A percentile compares a stretch with the other conserved stretches of the same genome.
phyloP scores from a whole-genome alignment of 2,113 vertebrate species.

The Trematomus loennbergii region DNA sequence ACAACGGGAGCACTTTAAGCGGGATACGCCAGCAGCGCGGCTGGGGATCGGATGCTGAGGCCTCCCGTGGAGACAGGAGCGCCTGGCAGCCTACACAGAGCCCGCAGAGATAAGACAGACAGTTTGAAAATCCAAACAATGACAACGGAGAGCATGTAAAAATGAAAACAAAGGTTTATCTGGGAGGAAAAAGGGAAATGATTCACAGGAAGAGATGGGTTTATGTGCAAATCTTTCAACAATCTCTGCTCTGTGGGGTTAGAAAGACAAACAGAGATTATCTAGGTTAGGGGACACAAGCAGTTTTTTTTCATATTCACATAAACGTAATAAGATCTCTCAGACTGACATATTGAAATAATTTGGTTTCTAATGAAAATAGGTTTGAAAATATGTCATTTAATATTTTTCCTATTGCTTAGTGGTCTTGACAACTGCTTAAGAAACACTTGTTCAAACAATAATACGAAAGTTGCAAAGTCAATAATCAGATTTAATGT shows the following conservation, averaged over 20 bases:
- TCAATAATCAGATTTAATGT: neutral
- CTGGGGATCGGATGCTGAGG: conserved; percentile 55
- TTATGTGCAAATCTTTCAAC: conserved; percentile 17
- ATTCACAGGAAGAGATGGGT: conserved; percentile 37
- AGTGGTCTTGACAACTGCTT: no score
- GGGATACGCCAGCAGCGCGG: conserved; percentile 51
- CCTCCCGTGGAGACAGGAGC: conserved; percentile 65
- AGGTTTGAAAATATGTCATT: neutral
- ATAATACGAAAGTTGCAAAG: neutral
- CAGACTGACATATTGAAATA: neutral
- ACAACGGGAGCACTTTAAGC: conserved; percentile 69
- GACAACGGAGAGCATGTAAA: conserved; percentile 41
- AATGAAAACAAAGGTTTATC: conserved; percentile 49
- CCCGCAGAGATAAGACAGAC: conserved; percentile 54
- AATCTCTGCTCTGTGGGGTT: neutral
- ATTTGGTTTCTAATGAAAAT: neutral
- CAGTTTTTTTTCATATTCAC: neutral
- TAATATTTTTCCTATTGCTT: no score
- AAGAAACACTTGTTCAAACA: neutral
- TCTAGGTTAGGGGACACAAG: neutral
- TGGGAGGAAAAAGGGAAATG: conserved; percentile 21
- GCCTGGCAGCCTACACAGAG: conserved; percentile 65
- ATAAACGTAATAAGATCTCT: neutral
- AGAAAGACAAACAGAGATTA: neutral
- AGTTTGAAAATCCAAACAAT: conserved; percentile 65